Evolutionary conservation across 37 sponge, comb jelly and placozoan genomes (phyloP).

Genomic region (Petrosia ficiformis): DNA sequence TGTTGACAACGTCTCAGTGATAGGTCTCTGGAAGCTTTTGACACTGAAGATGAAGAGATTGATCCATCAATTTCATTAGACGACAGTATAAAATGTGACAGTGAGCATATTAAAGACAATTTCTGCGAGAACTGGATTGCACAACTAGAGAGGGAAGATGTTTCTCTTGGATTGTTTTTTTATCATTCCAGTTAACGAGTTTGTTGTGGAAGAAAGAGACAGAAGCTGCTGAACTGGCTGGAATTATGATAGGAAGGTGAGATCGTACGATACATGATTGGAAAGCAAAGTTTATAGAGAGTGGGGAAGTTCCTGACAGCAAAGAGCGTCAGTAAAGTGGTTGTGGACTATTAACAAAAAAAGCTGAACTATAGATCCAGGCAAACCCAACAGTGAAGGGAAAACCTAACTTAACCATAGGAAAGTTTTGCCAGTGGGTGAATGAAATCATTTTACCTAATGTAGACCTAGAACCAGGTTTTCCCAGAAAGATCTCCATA

Average conservation of each 20-base stretch:
- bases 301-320: conserved; percentile 28
- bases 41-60: no score
- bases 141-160: conserved; percentile 23
- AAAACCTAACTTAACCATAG: conserved; percentile 26
- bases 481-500: conserved; percentile 35
- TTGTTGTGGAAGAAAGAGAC: conserved; percentile 10
- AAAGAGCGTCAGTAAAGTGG: conserved; percentile 41
- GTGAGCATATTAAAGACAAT: conserved; percentile 14
- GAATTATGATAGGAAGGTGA: conserved; percentile 37
- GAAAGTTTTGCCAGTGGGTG: conserved; percentile 49
- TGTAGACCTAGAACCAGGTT: conserved; percentile 31
- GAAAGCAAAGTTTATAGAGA: conserved; percentile 13
- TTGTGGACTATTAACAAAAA: conserved; percentile 31
- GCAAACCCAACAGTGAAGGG: conserved; percentile 38
- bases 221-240: conserved; percentile 56
- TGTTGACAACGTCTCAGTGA: no score
- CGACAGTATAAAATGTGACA: conserved; percentile 18
- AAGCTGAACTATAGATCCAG: conserved; percentile 26
- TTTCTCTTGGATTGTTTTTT: conserved; percentile 45
- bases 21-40: no score
- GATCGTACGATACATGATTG: conserved; percentile 40
- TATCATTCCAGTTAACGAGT: conserved; percentile 22
- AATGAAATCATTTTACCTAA: conserved; percentile 34
- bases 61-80: no score
- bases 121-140: conserved; percentile 49